phyloP scores from a whole-genome alignment of 2,113 vertebrate species.

The Leptobrachium leishanense region DNA sequence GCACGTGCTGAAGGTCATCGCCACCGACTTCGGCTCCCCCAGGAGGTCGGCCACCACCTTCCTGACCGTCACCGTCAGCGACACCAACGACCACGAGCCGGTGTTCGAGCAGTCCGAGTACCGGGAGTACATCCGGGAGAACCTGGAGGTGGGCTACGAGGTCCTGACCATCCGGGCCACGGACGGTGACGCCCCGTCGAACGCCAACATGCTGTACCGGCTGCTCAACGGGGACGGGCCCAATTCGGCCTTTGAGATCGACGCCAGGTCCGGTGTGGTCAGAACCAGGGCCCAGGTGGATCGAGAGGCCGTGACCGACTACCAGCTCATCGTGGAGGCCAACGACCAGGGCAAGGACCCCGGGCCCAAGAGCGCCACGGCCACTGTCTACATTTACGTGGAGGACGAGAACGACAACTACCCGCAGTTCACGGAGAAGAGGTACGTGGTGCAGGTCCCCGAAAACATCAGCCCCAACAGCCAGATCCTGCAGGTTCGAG shows the following conservation, averaged over 20 bases:
- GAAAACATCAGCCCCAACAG: slow-evolving; percentile 87
- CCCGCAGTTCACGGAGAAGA: slow-evolving; percentile 91
- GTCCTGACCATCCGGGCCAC: slow-evolving; percentile 92
- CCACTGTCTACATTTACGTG: slow-evolving; percentile 83
- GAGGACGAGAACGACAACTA: slow-evolving; percentile 97
- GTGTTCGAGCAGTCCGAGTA: slow-evolving; percentile 91
- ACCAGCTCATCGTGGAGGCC: slow-evolving; percentile 89
- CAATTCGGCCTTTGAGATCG: slow-evolving; percentile 84
- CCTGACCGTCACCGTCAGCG: slow-evolving; percentile 88
- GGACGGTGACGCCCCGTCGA: slow-evolving; percentile 87
- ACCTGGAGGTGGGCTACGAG: slow-evolving; percentile 90
- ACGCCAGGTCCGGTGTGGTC: slow-evolving; percentile 84
- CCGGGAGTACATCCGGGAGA: slow-evolving; percentile 84
- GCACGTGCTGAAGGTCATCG: slow-evolving; percentile 87
- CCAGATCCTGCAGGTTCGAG: slow-evolving; percentile 84
- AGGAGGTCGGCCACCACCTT: slow-evolving; percentile 76
- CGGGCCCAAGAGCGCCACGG: slow-evolving; percentile 82
- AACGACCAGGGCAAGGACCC: slow-evolving; percentile 93
- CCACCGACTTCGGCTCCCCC: slow-evolving; percentile 76
- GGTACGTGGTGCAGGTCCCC: slow-evolving; percentile 83
- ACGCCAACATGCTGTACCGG: slow-evolving; percentile 93
- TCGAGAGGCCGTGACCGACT: slow-evolving; percentile 77
- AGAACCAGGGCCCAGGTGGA: slow-evolving; percentile 80
- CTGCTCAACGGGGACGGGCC: slow-evolving; percentile 77
- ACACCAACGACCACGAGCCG: slow-evolving; percentile 89